Evolutionary conservation across 2,113 vertebrate genomes (phyloP), one percentile per base, ranked within the genome.

Genomic region (Atherinomorus stipes): DNA sequence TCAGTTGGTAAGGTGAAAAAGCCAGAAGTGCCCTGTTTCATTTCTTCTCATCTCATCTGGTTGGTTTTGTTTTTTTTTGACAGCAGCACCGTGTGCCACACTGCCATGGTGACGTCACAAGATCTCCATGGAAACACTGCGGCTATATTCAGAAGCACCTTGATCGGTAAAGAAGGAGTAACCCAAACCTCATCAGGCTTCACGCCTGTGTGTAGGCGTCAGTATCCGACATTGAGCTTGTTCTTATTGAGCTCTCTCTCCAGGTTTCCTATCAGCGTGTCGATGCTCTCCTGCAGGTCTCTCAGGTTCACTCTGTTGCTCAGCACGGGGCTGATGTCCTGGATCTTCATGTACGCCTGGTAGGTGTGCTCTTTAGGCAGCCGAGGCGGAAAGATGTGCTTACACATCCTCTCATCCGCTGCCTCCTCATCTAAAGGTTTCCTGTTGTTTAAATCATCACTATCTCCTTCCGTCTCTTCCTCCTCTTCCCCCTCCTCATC

Each of bases 281-380:
- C 97, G 8, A 99, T 99, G 83, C 97, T 99, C 92, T 99, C 97
- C 91, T 99, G 98, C 77, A 99, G 94, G 89, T 99, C 96, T 82
- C 92, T 95, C 89, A 99, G 96, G 93, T 98, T 96, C 25, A 95
- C 96, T 62, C 92, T 93, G 88, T 92, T 95, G 83, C 95, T 94
- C 67, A 91, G 93, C 0, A 90, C 93, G 0, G 96, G 95, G 80
- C 94, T 96, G 68, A 96, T 88, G 0, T 95, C 95, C 84, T 96
- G 95, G 93, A 98, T 92, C 60, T 96, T 94, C 94, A 98, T 92
- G 79, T 94, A 97, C 1, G 95, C 94, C 85, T 96, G 95, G 53
- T 97, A 95, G 0, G 94, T 71, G 40, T 89, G 94, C 58, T 96
- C 96, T 69, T 85, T 83, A 10, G 95, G 85, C 64, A 88, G 4